Evolutionary conservation across 2,113 vertebrate genomes (phyloP).

Genomic region (Hippocampus abdominalis): DNA sequence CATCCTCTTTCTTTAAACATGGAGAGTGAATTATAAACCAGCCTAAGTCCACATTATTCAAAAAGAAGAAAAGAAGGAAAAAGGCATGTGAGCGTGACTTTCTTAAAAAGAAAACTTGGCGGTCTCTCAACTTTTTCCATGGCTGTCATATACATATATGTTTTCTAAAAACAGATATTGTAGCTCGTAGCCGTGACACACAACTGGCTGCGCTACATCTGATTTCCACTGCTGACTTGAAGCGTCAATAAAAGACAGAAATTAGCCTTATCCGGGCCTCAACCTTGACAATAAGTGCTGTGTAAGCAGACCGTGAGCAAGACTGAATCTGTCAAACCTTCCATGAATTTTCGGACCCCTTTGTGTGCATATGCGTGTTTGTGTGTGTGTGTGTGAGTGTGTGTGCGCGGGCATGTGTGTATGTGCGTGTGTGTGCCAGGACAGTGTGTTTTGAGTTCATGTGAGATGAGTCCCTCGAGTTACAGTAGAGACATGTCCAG

Average conservation of each 20-base stretch:
- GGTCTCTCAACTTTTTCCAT: too few species aligned
- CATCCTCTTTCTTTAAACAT: too few species aligned
- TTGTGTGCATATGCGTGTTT: neutral
- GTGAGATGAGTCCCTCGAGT: conserved; percentile 58
- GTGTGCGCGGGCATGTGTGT: neutral
- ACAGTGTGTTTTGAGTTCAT: conserved; percentile 49
- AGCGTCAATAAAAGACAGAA: conserved; percentile 15
- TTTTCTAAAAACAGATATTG: neutral
- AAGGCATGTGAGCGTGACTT: too few species aligned
- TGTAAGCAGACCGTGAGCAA: conserved; percentile 26
- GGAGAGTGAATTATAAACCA: too few species aligned
- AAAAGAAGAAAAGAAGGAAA: too few species aligned
- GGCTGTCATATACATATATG: too few species aligned
- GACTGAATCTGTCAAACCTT: conserved; percentile 1
- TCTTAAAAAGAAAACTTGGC: too few species aligned
- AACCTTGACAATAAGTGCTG: conserved; percentile 17
- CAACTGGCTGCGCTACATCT: conserved; percentile 5
- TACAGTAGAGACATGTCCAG: conserved; percentile 44
- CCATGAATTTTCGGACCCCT: conserved; percentile 12
- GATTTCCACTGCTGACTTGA: conserved; percentile 9
- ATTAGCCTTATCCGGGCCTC: conserved; percentile 7
- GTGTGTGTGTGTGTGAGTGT: conserved; percentile 11
- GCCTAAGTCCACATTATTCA: too few species aligned
- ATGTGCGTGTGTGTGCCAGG: conserved; percentile 7
- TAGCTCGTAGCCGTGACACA: neutral